phyloP scores from a whole-genome alignment of 92 coral and sea anemone species.

The Meandrina meandrites region DNA sequence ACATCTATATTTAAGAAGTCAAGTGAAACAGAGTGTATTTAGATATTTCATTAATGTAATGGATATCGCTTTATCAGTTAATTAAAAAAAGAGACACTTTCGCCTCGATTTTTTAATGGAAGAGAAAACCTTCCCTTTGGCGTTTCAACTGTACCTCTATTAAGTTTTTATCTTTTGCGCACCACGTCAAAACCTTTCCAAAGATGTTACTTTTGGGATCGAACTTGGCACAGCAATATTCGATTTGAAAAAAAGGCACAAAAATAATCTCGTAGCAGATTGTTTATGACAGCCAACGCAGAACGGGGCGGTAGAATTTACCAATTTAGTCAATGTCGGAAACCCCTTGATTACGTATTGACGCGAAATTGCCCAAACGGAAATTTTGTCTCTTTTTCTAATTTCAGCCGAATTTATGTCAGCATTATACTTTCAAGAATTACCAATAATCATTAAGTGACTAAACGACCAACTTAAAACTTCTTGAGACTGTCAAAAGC shows the following conservation, averaged over 20 bases:
- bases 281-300: conserved; percentile 30
- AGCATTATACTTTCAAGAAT: conserved; percentile 51
- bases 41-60: conserved; percentile 41
- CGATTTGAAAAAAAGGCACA: conserved; percentile 1
- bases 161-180: neutral
- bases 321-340: conserved; percentile 30
- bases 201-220: conserved; percentile 8
- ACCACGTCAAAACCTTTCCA: neutral
- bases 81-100: conserved; percentile 31
- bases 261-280: conserved; percentile 9
- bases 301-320: conserved; percentile 24
- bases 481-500: conserved; percentile 1
- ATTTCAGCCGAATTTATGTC: conserved; percentile 51
- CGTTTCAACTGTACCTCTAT: neutral
- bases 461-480: conserved; percentile 37
- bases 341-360: conserved; percentile 27
- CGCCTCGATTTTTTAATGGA: conserved; percentile 19
- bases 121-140: neutral
- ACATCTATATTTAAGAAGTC: conserved; percentile 24
- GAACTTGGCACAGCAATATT: conserved; percentile 2
- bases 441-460: conserved; percentile 60
- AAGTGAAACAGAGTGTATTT: conserved; percentile 34
- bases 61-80: conserved; percentile 39
- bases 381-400: conserved; percentile 55
- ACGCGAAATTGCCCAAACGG: conserved; percentile 57